phyloP scores from a whole-genome alignment of 2,797 vertebrate species.

The Sebastes goodei region DNA sequence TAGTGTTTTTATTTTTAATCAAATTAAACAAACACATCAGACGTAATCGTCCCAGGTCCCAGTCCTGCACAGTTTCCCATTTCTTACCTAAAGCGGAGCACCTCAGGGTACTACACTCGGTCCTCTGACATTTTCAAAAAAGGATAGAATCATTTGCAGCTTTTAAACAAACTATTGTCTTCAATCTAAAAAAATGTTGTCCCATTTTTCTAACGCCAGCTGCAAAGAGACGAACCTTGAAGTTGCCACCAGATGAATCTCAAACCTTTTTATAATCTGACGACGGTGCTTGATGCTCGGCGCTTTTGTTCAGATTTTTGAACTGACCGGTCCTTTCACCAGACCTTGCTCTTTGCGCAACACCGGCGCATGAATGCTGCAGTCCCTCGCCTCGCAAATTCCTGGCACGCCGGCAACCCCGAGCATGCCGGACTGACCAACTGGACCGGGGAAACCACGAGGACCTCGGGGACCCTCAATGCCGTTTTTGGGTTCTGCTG shows the following conservation, averaged over 20 bases:
- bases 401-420: constrained; percentile 75
- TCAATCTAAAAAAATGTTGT: background rate
- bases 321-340: constrained; percentile 76
- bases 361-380: constrained; percentile 76
- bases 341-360: constrained; percentile 80
- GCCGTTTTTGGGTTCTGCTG: constrained; percentile 72
- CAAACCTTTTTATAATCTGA: background rate
- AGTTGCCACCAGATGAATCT: background rate
- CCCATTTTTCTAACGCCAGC: background rate
- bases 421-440: constrained; percentile 63
- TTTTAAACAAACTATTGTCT: background rate
- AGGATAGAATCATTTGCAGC: background rate
- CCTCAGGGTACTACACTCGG: background rate
- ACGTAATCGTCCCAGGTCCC: background rate
- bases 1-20: constrained; percentile 5
- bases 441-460: constrained; percentile 68
- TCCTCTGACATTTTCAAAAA: constrained; percentile 12
- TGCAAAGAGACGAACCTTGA: background rate
- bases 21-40: background rate
- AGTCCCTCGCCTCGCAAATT: constrained; percentile 82
- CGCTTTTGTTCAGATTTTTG: constrained; percentile 37
- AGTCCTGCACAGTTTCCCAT: constrained; percentile 2
- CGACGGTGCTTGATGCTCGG: background rate
- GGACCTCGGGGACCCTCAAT: constrained; percentile 72
- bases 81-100: background rate